Percentiles rank a stretch among this genome's conserved stretches.
Evolutionary conservation across 1,140 invertebrate genomes (phyloP).

Genomic region (Gonioctena quinquepunctata): DNA sequence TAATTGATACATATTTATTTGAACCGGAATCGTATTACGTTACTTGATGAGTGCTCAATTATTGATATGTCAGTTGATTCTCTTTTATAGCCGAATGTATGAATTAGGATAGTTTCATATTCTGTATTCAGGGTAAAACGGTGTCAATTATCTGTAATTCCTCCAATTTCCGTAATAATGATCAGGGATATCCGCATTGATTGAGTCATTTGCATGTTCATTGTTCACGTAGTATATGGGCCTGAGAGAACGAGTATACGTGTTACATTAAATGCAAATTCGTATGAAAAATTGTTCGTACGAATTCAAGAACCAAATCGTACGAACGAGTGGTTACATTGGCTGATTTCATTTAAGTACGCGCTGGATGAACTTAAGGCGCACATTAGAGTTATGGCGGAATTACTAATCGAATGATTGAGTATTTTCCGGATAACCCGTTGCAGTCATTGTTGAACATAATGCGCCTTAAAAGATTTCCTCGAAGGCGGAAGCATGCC

Average conservation of each 20-base stretch:
- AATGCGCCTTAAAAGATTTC: no score
- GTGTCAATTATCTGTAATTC: neutral
- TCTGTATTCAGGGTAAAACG: neutral
- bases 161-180: neutral
- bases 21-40: neutral
- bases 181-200: neutral
- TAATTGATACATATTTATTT: neutral
- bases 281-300: neutral
- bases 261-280: neutral
- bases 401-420: no score
- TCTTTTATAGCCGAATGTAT: neutral
- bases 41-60: neutral
- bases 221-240: neutral
- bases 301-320: neutral
- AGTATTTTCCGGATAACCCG: no score
- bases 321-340: neutral
- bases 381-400: no score
- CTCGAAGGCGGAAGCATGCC: no score
- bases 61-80: neutral
- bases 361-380: no score
- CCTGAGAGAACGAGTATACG: neutral
- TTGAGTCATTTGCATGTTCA: neutral
- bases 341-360: neutral
- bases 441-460: no score
- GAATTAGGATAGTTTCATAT: neutral